phyloP scores from a whole-genome alignment of 2,888 invertebrate genomes.

The Drosophila silvestris region DNA sequence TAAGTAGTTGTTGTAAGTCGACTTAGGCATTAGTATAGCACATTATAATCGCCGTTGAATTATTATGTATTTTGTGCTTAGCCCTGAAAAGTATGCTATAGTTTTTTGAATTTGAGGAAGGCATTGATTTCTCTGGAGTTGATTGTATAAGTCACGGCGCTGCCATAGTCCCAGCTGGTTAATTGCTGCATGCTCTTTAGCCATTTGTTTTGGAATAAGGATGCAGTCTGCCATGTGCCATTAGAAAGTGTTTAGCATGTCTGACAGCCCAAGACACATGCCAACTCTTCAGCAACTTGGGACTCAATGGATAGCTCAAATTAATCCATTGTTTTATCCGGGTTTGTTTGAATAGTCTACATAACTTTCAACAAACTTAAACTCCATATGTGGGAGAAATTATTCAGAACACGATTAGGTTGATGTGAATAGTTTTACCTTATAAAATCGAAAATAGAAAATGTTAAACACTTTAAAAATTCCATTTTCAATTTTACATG shows the following conservation, averaged over 20 bases:
- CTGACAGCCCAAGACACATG: not conserved
- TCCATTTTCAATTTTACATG: not conserved
- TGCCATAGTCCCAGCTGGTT: not conserved
- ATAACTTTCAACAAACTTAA: not conserved
- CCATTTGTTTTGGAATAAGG: not conserved
- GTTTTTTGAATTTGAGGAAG: not conserved
- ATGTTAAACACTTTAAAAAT: not conserved
- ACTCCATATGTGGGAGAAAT: not conserved
- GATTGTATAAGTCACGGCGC: not conserved
- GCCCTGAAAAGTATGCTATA: not conserved
- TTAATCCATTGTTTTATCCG: not conserved
- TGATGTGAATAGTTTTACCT: not conserved
- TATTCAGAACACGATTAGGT: not conserved
- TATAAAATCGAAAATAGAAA: not conserved
- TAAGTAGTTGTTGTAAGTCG: not conserved
- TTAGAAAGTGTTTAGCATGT: not conserved
- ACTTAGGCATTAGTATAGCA: not conserved
- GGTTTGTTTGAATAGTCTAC: not conserved
- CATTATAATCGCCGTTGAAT: not conserved
- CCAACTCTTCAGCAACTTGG: not conserved
- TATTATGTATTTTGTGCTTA: not conserved
- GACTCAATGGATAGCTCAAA: not conserved
- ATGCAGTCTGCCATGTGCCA: not conserved
- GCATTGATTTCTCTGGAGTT: not conserved
- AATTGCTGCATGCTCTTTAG: not conserved